Evolutionary conservation across 2,888 invertebrate species (phyloP).

Genomic region (Drosophila fungiperda): DNA sequence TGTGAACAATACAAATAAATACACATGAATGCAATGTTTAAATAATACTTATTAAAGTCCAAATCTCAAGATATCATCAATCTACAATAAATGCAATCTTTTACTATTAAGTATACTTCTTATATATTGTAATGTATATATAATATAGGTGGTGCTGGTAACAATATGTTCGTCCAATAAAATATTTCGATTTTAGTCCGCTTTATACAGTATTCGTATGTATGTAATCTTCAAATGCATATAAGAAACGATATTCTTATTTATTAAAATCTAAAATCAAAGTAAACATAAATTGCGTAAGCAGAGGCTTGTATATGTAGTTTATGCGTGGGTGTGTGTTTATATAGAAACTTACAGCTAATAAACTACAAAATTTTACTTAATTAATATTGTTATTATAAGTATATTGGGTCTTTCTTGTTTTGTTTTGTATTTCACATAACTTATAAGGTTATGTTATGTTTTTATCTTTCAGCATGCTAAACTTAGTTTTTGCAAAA

Average conservation of each 20-base stretch:
- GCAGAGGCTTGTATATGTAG: not conserved
- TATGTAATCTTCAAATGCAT: not conserved
- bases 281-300: not conserved
- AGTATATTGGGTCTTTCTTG: constrained; percentile 7
- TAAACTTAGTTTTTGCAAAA: not conserved
- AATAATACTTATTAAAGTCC: constrained; percentile 51
- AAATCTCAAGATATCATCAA: constrained; percentile 42
- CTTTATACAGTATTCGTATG: not conserved
- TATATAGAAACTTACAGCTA: constrained; percentile 34
- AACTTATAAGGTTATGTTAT: constrained; percentile 27
- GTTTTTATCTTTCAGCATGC: not conserved
- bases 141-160: too few species aligned
- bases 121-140: too few species aligned
- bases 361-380: constrained; percentile 41
- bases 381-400: constrained; percentile 24
- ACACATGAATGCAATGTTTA: constrained; percentile 42
- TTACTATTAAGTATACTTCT: constrained; percentile 26
- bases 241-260: not conserved
- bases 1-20: constrained; percentile 44
- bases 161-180: not conserved
- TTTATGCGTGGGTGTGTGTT: not conserved
- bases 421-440: constrained; percentile 11
- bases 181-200: not conserved
- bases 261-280: not conserved
- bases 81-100: constrained; percentile 50